Conservation (phyloP, 2,113 vertebrate genomes). For the Apteryx owenii region DNA sequence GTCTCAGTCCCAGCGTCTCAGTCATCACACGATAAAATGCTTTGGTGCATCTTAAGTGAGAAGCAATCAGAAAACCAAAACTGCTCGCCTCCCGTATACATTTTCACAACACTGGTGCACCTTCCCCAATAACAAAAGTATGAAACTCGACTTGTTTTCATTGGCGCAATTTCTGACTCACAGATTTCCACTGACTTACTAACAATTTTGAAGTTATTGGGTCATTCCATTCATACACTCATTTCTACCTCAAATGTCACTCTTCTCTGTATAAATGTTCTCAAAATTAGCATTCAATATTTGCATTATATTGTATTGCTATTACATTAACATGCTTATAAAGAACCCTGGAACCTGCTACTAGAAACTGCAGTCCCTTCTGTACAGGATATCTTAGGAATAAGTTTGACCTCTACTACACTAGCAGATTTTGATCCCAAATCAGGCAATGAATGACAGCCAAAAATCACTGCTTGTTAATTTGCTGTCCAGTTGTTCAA, state of each 20-base stretch:
- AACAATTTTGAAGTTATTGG: not conserved
- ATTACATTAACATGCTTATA: not conserved
- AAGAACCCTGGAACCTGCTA: not conserved
- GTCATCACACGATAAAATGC: not conserved
- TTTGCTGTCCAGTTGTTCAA: not conserved
- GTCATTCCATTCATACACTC: not conserved
- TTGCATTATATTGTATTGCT: not conserved
- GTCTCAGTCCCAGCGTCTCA: not conserved
- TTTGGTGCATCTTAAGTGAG: not conserved
- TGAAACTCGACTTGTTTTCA: not conserved
- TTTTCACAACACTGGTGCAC: not conserved
- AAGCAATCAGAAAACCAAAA: not conserved
- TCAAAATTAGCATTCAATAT: not conserved
- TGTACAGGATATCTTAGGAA: not conserved
- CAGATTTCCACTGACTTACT: not conserved
- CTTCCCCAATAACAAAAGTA: accelerated
- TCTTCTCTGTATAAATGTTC: not conserved
- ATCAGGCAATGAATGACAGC: not conserved
- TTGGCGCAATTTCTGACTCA: not conserved
- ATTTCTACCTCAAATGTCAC: not conserved
- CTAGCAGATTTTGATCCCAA: not conserved
- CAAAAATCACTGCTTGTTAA: not conserved
- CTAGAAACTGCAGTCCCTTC: not conserved
- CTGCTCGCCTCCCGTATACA: not conserved
- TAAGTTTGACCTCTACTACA: not conserved